Conservation (phyloP, 2,888 invertebrate genomes). For the Gnatocerus cornutus region DNA sequence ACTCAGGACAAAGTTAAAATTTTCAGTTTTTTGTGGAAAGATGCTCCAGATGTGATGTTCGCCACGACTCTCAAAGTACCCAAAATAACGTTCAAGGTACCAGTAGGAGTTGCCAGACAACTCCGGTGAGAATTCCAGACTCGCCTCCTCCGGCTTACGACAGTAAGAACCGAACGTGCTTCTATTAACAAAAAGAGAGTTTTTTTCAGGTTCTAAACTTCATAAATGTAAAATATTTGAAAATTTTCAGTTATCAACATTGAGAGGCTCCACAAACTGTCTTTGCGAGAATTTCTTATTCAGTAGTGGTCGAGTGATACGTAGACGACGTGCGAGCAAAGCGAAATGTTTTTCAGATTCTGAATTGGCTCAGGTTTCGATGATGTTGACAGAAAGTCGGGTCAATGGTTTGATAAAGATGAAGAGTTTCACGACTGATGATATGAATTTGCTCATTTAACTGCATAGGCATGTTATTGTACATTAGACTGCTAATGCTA, state of each 20-base stretch:
- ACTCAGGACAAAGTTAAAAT: neutral
- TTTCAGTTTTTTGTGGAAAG: neutral
- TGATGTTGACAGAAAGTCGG: neutral
- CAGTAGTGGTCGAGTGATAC: neutral
- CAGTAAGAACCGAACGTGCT: neutral
- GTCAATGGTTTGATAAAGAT: neutral
- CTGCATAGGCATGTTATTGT: neutral
- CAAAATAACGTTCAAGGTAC: conserved; percentile 37
- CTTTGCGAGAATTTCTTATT: conserved; percentile 3
- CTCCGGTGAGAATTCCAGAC: conserved; percentile 54
- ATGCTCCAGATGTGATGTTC: neutral
- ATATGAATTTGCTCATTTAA: conserved; percentile 43
- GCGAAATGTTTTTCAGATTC: conserved; percentile 58
- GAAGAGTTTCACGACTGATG: conserved; percentile 55
- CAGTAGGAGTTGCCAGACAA: conserved; percentile 53
- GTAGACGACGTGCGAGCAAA: neutral
- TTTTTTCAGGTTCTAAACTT: neutral
- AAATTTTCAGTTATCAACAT: neutral
- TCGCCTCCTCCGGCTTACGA: conserved; percentile 60
- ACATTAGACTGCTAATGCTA: too few species aligned
- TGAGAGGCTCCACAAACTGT: neutral
- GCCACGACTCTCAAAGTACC: too few species aligned
- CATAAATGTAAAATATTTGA: neutral
- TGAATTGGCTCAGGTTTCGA: conserved; percentile 45
- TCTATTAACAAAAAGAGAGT: neutral